phyloP scores from a whole-genome alignment of 2,888 invertebrate species.

The Coenonympha glycerion region DNA sequence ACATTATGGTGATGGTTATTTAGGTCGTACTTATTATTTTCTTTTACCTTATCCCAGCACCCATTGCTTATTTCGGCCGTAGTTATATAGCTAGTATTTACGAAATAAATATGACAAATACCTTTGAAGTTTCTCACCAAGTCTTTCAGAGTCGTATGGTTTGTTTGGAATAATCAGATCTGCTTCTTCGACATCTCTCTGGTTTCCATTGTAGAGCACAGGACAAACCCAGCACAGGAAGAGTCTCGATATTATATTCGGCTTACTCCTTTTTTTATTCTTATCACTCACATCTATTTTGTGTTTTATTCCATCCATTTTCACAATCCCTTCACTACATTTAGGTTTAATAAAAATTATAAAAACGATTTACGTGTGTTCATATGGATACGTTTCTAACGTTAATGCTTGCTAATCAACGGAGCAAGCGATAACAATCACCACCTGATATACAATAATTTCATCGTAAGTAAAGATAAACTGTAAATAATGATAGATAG shows the following conservation, averaged over 20 bases:
- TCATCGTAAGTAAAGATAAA: conserved; percentile 1
- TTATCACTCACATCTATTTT: conserved; percentile 26
- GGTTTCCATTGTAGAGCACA: conserved; percentile 71
- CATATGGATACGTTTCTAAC: not conserved
- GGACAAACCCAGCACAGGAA: conserved; percentile 71
- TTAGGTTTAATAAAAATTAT: not conserved
- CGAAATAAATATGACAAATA: conserved; percentile 35
- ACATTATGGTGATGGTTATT: no score
- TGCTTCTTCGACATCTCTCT: conserved; percentile 76
- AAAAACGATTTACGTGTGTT: not conserved
- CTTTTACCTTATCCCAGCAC: no score
- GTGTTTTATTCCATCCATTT: conserved; percentile 26
- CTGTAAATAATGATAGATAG: not conserved
- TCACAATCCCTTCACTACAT: not conserved
- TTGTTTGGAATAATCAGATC: conserved; percentile 79
- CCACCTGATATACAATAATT: conserved; percentile 16
- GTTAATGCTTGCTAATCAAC: conserved; percentile 18
- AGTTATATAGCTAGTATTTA: no score
- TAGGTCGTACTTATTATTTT: no score
- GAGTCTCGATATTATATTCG: conserved; percentile 54
- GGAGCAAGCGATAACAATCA: conserved; percentile 11
- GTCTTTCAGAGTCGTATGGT: conserved; percentile 75
- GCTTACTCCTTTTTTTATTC: conserved; percentile 42
- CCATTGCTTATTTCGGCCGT: no score
- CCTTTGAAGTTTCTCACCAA: conserved; percentile 78